Evolutionary conservation across 2,888 invertebrate species (phyloP).

Genomic region (Tubulanus polymorphus): DNA sequence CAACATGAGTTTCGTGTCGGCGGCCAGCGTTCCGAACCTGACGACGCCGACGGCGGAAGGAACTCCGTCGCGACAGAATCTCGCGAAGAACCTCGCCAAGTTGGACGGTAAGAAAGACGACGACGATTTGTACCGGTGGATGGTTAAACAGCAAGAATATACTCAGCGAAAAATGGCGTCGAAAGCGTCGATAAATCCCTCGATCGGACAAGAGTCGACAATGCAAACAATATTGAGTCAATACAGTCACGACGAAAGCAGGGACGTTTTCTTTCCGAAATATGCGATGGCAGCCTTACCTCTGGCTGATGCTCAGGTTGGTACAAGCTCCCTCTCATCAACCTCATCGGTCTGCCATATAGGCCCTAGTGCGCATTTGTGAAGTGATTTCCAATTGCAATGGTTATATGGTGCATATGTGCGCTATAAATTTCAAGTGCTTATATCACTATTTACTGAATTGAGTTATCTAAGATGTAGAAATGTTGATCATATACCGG

Average conservation of each 20-base stretch:
- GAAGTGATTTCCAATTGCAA: constrained; percentile 83
- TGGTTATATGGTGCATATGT: too few species aligned
- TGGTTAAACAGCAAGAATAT: constrained; percentile 81
- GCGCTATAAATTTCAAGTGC: too few species aligned
- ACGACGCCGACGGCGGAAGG: constrained; percentile 15
- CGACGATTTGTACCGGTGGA: constrained; percentile 89
- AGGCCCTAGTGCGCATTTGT: too few species aligned
- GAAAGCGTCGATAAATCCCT: constrained; percentile 35
- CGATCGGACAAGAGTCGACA: constrained; percentile 42
- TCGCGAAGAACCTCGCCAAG: constrained; percentile 22
- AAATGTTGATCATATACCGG: too few species aligned
- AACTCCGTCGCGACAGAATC: constrained; percentile 25
- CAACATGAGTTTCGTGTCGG: constrained; percentile 48
- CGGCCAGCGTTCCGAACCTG: constrained; percentile 13
- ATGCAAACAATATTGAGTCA: constrained; percentile 43
- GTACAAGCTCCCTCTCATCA: too few species aligned
- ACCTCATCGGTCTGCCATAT: too few species aligned
- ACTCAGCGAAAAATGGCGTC: constrained; percentile 7
- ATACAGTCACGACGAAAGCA: constrained; percentile 46
- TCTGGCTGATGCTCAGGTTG: constrained; percentile 86
- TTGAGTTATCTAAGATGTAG: too few species aligned
- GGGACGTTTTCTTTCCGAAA: constrained; percentile 32
- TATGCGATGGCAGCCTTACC: constrained; percentile 43
- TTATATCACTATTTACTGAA: too few species aligned
- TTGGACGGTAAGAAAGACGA: constrained; percentile 52